Conservation (phyloP, 2,113 vertebrate genomes). For the Athene cunicularia region DNA sequence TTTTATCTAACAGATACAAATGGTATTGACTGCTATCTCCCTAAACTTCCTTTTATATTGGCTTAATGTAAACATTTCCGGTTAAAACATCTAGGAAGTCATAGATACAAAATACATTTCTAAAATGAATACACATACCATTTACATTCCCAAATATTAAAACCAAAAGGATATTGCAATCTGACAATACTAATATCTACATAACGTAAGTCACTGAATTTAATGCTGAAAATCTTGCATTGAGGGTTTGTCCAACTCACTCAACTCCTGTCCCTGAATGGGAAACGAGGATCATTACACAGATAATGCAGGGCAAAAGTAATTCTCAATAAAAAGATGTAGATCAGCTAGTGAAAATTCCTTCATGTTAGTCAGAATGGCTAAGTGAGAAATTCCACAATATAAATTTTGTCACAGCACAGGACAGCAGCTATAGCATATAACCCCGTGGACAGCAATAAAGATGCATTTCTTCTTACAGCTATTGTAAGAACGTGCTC, state of each 20-base stretch:
- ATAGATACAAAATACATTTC: not conserved
- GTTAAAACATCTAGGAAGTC: not conserved
- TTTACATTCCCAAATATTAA: not conserved
- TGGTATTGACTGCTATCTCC: not conserved
- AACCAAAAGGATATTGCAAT: not conserved
- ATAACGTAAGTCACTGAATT: not conserved
- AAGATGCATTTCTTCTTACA: not conserved
- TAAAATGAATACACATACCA: not conserved
- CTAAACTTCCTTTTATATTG: not conserved
- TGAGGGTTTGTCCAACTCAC: not conserved
- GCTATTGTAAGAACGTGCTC: not conserved
- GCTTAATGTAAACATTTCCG: slow-evolving; percentile 8
- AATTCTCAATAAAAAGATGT: not conserved
- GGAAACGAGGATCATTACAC: not conserved
- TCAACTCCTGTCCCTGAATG: not conserved
- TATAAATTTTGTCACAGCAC: not conserved
- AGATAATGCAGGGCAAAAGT: not conserved
- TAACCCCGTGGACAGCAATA: not conserved
- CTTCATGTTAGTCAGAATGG: not conserved
- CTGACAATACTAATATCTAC: not conserved
- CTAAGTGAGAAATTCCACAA: not conserved
- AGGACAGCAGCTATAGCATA: not conserved
- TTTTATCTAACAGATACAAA: slow-evolving; percentile 43
- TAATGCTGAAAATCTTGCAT: not conserved
- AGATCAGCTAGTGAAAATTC: not conserved